A percentile compares a stretch with the other conserved stretches of the same genome.
phyloP scores from a whole-genome alignment of 2,888 invertebrate genomes.

The Campaea margaritaria region DNA sequence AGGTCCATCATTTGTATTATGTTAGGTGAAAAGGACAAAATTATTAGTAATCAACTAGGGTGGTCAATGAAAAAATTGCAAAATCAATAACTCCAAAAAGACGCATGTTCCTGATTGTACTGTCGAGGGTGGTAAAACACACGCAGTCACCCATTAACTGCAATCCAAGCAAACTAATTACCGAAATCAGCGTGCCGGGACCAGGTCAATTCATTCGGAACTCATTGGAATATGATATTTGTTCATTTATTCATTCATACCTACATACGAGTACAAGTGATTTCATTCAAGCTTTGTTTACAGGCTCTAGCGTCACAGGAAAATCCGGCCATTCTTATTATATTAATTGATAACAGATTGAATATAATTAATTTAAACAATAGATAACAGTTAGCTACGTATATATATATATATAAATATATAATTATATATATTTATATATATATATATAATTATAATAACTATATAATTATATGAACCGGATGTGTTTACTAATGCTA shows the following conservation, averaged over 20 bases:
- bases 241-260: slow-evolving; percentile 14
- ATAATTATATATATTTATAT: too few relatives aligned
- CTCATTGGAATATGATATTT: slow-evolving; percentile 39
- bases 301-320: slow-evolving; percentile 15
- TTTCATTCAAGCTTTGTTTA: slow-evolving; percentile 18
- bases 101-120: slow-evolving; percentile 1
- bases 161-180: slow-evolving; percentile 50
- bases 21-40: too few relatives aligned
- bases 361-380: too few relatives aligned
- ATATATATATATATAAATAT: too few relatives aligned
- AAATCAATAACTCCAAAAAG: not conserved
- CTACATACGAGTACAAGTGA: not conserved
- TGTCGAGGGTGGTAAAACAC: slow-evolving; percentile 10
- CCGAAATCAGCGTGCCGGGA: slow-evolving; percentile 48
- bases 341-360: not conserved
- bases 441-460: not conserved
- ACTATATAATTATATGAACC: too few relatives aligned
- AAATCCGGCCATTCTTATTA: slow-evolving; percentile 24
- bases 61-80: too few relatives aligned
- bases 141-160: slow-evolving; percentile 28
- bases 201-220: slow-evolving; percentile 50
- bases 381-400: too few relatives aligned
- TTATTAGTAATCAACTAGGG: not conserved
- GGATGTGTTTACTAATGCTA: too few relatives aligned
- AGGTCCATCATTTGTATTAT: too few relatives aligned